Evolutionary conservation across 2,113 vertebrate species (phyloP).

Genomic region (Tupaia chinensis): DNA sequence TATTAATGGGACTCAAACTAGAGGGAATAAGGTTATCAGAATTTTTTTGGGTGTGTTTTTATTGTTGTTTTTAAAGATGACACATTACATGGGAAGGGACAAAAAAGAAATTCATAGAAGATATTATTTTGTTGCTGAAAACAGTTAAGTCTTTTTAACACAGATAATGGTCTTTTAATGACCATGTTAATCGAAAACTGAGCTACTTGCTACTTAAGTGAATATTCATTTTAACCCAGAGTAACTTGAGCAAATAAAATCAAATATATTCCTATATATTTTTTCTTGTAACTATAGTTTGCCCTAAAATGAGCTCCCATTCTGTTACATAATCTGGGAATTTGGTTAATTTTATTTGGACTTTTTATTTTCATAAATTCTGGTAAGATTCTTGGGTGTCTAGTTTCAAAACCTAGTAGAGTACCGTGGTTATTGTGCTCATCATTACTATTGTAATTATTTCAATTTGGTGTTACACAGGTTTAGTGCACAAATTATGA

Average conservation of each 20-base stretch:
- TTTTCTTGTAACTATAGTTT: neutral
- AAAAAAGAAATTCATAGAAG: neutral
- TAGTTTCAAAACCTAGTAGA: neutral
- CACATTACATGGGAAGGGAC: neutral
- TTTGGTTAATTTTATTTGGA: neutral
- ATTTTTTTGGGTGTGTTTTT: neutral
- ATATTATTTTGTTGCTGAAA: neutral
- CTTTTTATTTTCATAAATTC: neutral
- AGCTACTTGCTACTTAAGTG: neutral
- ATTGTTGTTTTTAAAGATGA: neutral
- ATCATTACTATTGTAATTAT: neutral
- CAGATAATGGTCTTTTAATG: neutral
- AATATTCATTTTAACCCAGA: neutral
- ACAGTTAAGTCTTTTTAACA: neutral
- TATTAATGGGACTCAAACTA: neutral
- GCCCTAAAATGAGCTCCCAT: neutral
- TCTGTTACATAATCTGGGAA: neutral
- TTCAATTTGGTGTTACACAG: neutral
- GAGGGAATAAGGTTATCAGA: neutral
- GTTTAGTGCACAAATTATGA: neutral
- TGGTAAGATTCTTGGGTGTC: neutral
- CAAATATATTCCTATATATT: neutral
- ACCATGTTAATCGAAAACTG: neutral
- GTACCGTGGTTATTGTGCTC: neutral
- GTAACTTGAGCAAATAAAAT: neutral